Evolutionary conservation across 1,140 invertebrate genomes (phyloP).

Genomic region (Periplaneta americana): DNA sequence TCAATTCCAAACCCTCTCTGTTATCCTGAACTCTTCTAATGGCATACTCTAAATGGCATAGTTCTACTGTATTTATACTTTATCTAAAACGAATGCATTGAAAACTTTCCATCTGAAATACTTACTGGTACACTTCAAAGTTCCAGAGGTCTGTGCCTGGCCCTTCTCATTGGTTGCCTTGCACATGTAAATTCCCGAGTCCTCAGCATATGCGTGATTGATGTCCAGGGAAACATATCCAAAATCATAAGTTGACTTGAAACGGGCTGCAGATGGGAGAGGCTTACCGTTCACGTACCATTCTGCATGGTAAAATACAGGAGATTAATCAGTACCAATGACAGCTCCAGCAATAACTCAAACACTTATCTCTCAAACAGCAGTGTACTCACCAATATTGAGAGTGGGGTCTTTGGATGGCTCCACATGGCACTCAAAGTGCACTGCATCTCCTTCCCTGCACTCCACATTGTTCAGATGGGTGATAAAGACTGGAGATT

Average conservation of each 20-base stretch:
- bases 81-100: too few species aligned
- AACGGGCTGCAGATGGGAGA: slow-evolving; percentile 70
- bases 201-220: slow-evolving; percentile 74
- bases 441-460: slow-evolving; percentile 83
- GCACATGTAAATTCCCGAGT: slow-evolving; percentile 87
- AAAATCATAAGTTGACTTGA: slow-evolving; percentile 83
- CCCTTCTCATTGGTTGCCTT: slow-evolving; percentile 89
- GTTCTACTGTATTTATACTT: too few species aligned
- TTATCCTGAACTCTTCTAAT: too few species aligned
- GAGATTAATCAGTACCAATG: neutral
- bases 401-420: slow-evolving; percentile 92
- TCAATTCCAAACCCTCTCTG: too few species aligned
- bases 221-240: slow-evolving; percentile 82
- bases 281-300: slow-evolving; percentile 86
- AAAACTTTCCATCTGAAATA: neutral
- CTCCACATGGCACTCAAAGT: slow-evolving; percentile 93
- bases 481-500: slow-evolving; percentile 82
- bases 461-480: slow-evolving; percentile 88
- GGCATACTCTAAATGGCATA: too few species aligned
- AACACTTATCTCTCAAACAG: neutral
- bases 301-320: slow-evolving; percentile 40
- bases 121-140: slow-evolving; percentile 67
- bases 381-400: slow-evolving; percentile 53
- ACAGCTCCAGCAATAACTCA: neutral
- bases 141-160: slow-evolving; percentile 80